Percentiles rank a stretch among this genome's conserved stretches.
phyloP scores from a whole-genome alignment of 2,888 invertebrate genomes.

The Gastrophysa polygoni region DNA sequence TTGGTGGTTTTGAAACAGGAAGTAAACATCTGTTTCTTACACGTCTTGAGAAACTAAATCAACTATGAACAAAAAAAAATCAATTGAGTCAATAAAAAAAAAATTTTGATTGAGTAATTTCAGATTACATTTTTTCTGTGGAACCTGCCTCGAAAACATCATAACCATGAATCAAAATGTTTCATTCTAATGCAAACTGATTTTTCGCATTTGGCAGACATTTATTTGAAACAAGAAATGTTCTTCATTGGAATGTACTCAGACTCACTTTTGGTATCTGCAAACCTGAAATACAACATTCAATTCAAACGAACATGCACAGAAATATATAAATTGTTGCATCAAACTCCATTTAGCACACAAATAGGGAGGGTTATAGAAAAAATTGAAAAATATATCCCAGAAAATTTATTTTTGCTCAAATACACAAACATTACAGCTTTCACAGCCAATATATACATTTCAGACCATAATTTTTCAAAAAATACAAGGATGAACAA shows the following conservation, averaged over 20 bases:
- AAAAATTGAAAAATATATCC: constrained; percentile 38
- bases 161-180: no score
- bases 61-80: no score
- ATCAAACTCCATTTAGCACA: constrained; percentile 39
- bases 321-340: constrained; percentile 3
- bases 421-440: constrained; percentile 41
- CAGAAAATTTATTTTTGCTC: constrained; percentile 44
- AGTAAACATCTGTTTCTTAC: no score
- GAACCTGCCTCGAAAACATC: no score
- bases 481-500: constrained; percentile 1
- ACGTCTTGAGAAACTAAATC: no score
- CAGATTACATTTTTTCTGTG: no score
- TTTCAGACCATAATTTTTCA: constrained; percentile 27
- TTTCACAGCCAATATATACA: constrained; percentile 45
- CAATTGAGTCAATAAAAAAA: no score
- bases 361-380: constrained; percentile 36
- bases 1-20: no score
- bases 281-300: constrained; percentile 52
- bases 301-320: not conserved
- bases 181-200: no score
- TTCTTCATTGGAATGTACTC: constrained; percentile 59
- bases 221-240: constrained; percentile 45
- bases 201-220: no score
- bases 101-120: no score
- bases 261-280: constrained; percentile 52